phyloP scores from a whole-genome alignment of 2,113 vertebrate species.

The Ciconia boyciana region DNA sequence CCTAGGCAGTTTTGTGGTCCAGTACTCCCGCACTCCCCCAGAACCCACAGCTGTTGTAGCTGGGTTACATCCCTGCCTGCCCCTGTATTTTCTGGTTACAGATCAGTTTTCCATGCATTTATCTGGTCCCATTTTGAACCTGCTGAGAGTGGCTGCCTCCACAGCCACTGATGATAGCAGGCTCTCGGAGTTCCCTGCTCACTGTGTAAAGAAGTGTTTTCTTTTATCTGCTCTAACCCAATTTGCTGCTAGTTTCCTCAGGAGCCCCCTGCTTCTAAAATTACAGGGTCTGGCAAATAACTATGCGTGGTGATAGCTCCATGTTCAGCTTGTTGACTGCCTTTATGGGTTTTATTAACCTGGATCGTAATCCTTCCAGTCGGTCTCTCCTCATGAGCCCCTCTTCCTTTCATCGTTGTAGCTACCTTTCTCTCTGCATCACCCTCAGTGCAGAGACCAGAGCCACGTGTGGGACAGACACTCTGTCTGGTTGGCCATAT shows the following conservation, averaged over 20 bases:
- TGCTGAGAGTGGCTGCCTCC: neutral
- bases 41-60: neutral
- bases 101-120: neutral
- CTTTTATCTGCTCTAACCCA: neutral
- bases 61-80: neutral
- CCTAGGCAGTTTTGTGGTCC: neutral
- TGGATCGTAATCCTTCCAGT: neutral
- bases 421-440: neutral
- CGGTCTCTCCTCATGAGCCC: neutral
- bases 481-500: no score
- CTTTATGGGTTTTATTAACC: neutral
- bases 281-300: neutral
- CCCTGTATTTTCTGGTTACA: neutral
- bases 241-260: neutral
- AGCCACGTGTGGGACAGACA: rapidly evolving
- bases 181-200: neutral
- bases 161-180: neutral
- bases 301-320: neutral
- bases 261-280: neutral
- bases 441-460: neutral
- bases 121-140: neutral
- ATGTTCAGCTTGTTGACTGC: neutral
- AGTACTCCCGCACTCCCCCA: neutral
- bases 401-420: neutral
- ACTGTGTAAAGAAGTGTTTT: neutral